Conservation (phyloP, 2,888 invertebrate genomes). For the Pammene fasciana region DNA sequence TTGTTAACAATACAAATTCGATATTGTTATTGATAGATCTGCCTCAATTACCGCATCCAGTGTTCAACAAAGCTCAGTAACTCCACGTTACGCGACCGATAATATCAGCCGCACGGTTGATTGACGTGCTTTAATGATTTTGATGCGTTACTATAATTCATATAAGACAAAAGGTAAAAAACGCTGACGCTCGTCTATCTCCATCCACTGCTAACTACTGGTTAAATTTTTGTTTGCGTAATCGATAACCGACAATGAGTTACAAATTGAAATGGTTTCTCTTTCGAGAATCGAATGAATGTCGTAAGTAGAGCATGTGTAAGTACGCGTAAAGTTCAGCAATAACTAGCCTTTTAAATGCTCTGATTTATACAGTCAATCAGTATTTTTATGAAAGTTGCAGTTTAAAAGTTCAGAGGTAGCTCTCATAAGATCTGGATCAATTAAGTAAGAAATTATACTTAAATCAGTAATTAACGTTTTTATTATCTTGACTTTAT, state of each 20-base stretch:
- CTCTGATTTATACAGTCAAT: conserved; percentile 35
- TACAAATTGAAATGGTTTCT: conserved; percentile 58
- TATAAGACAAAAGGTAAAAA: conserved; percentile 58
- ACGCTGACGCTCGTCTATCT: conserved; percentile 46
- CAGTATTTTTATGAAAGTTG: conserved; percentile 25
- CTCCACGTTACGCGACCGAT: conserved; percentile 46
- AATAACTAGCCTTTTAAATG: conserved; percentile 41
- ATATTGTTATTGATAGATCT: neutral
- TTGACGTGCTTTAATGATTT: conserved; percentile 65
- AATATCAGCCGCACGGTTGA: conserved; percentile 56
- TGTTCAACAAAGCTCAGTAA: neutral
- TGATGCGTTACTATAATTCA: conserved; percentile 66
- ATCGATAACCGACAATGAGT: conserved; percentile 55
- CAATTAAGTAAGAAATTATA: conserved; percentile 14
- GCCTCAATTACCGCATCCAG: conserved; percentile 28
- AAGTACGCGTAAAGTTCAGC: conserved; percentile 38
- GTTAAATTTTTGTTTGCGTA: conserved; percentile 68
- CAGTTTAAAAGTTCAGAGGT: conserved; percentile 25
- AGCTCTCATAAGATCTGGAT: conserved; percentile 9
- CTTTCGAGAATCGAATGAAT: conserved; percentile 50
- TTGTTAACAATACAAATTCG: too few relatives aligned
- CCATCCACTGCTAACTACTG: conserved; percentile 62
- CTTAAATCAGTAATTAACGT: conserved; percentile 2
- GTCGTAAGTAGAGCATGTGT: conserved; percentile 45
- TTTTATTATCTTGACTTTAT: conserved; percentile 4